Percentiles rank a stretch among this genome's conserved stretches.
Conservation (phyloP, 1,140 invertebrate species). For the Drosophila santomea region DNA sequence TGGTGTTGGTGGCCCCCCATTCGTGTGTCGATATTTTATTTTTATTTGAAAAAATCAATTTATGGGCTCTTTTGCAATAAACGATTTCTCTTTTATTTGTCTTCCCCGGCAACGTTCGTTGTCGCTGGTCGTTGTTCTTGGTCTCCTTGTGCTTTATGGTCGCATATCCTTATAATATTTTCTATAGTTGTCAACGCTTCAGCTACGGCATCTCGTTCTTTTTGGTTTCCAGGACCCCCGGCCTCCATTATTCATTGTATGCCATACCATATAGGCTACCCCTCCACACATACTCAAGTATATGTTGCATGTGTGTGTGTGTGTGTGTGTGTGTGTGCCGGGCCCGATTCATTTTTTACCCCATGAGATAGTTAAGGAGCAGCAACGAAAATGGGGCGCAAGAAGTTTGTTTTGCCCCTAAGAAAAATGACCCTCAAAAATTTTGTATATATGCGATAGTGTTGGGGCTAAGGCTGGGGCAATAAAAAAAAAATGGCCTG, state of each 20-base stretch:
- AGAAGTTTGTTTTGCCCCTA: conserved; percentile 29
- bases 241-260: conserved; percentile 67
- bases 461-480: neutral
- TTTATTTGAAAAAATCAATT: conserved; percentile 83
- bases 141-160: conserved; percentile 69
- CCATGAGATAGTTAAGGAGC: conserved; percentile 37
- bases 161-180: conserved; percentile 82
- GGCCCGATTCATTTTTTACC: conserved; percentile 44
- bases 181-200: conserved; percentile 78
- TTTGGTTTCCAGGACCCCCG: neutral
- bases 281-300: too few relatives aligned
- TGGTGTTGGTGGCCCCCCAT: conserved; percentile 10
- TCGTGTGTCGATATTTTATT: conserved; percentile 75
- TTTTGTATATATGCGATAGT: neutral
- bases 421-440: conserved; percentile 48
- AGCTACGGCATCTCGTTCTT: conserved; percentile 27
- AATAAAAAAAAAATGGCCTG: conserved; percentile 2
- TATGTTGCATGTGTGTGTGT: neutral
- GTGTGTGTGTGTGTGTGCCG: conserved; percentile 8
- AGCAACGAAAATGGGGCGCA: conserved; percentile 8
- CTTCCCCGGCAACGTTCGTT: conserved; percentile 37
- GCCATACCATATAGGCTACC: neutral
- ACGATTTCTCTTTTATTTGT: conserved; percentile 83
- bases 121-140: conserved; percentile 20
- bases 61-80: conserved; percentile 82